Percentiles rank a stretch among this genome's conserved stretches.
phyloP scores from a whole-genome alignment of 2,888 invertebrate genomes.

The Ephialtes manifestator region DNA sequence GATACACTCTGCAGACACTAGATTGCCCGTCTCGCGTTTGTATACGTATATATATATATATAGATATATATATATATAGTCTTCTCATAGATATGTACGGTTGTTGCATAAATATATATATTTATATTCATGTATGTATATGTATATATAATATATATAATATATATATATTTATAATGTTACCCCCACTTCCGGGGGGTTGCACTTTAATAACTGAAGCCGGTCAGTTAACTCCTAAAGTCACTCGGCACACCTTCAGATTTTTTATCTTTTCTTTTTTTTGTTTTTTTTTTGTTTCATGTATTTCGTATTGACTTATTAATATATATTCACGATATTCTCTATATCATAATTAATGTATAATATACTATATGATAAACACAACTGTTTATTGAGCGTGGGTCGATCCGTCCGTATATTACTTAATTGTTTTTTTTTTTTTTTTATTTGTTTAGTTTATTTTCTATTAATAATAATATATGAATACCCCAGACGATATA shows the following conservation, averaged over 20 bases:
- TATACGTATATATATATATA: constrained; percentile 66
- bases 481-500: constrained; percentile 11
- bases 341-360: constrained; percentile 74
- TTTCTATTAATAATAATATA: constrained; percentile 25
- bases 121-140: constrained; percentile 43
- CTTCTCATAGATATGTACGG: constrained; percentile 70
- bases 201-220: constrained; percentile 60
- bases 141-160: constrained; percentile 62
- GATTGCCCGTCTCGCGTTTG: constrained; percentile 57
- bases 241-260: constrained; percentile 23
- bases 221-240: constrained; percentile 58
- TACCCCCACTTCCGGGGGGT: constrained; percentile 59
- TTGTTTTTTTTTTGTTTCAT: constrained; percentile 35
- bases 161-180: constrained; percentile 64
- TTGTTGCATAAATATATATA: constrained; percentile 64
- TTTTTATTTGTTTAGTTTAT: constrained; percentile 23
- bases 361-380: constrained; percentile 85
- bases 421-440: not conserved
- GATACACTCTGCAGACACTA: constrained; percentile 61
- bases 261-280: no score
- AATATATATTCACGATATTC: constrained; percentile 66
- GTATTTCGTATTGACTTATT: constrained; percentile 53
- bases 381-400: constrained; percentile 79
- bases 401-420: constrained; percentile 74
- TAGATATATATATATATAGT: constrained; percentile 71